Evolutionary conservation across 2,113 vertebrate species (phyloP).

Genomic region (Cinclus mexicanus): DNA sequence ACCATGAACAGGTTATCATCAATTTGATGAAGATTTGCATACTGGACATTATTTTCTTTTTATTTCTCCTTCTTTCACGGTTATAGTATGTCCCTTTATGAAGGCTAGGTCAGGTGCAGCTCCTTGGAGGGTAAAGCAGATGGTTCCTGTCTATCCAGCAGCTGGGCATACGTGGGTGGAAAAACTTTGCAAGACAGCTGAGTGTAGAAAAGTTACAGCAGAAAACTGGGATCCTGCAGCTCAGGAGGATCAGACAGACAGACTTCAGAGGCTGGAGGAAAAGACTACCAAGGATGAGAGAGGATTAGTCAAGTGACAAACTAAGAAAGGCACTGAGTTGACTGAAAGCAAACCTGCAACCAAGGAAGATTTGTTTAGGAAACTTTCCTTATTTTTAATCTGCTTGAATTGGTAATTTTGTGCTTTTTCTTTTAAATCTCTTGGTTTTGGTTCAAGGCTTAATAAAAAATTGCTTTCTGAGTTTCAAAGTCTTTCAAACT

Average conservation of each 20-base stretch:
- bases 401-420: background rate
- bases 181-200: constrained; percentile 6
- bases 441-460: background rate
- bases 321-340: background rate
- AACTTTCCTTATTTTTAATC: background rate
- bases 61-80: background rate
- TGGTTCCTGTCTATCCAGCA: constrained; percentile 42
- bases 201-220: background rate
- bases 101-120: constrained; percentile 7
- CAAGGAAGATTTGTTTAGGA: background rate
- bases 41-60: background rate
- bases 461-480: background rate
- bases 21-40: background rate
- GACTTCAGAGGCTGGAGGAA: background rate
- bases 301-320: background rate
- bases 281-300: background rate
- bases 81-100: background rate
- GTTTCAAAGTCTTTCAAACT: background rate
- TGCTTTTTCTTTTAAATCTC: background rate
- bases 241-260: background rate
- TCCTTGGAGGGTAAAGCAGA: constrained; percentile 22
- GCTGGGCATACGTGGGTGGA: background rate
- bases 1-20: background rate
- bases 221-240: background rate
- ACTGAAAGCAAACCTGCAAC: background rate